Conservation (phyloP, 2,113 vertebrate genomes). For the Dissostichus mawsoni region DNA sequence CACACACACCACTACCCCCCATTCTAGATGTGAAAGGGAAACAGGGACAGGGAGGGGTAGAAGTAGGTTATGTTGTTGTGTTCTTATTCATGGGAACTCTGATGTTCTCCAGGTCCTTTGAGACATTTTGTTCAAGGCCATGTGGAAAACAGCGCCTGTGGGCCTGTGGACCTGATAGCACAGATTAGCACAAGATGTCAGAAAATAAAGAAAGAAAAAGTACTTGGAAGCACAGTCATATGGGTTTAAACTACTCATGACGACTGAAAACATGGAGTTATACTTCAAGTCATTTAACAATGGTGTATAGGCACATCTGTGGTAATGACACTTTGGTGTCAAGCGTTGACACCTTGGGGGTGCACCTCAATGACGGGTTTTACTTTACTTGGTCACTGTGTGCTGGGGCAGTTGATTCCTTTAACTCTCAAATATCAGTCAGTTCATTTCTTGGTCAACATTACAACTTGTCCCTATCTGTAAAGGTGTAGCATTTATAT, state of each 20-base stretch:
- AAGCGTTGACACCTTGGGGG: slow-evolving; percentile 66
- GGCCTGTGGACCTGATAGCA: slow-evolving; percentile 67
- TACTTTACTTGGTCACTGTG: slow-evolving; percentile 51
- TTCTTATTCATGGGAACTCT: slow-evolving; percentile 75
- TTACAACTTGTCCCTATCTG: no score
- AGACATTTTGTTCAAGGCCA: slow-evolving; percentile 81
- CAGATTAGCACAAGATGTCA: slow-evolving; percentile 65
- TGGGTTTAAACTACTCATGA: not conserved
- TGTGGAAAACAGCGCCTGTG: slow-evolving; percentile 60
- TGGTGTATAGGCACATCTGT: slow-evolving; percentile 37
- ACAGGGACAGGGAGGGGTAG: slow-evolving; percentile 54
- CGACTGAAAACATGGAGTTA: not conserved
- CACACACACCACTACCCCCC: not conserved
- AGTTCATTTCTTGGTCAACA: no score
- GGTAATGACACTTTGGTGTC: slow-evolving; percentile 52
- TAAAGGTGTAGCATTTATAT: no score
- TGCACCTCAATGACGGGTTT: slow-evolving; percentile 54
- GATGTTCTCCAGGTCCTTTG: slow-evolving; percentile 71
- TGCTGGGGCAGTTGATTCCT: slow-evolving; percentile 51
- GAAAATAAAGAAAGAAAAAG: slow-evolving; percentile 1
- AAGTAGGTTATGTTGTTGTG: slow-evolving; percentile 80
- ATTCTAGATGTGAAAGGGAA: slow-evolving; percentile 54
- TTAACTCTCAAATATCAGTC: slow-evolving; percentile 37
- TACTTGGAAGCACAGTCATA: not conserved
- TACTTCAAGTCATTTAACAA: no score